phyloP scores from a whole-genome alignment of 2,888 invertebrate genomes.

The Diadromus collaris region DNA sequence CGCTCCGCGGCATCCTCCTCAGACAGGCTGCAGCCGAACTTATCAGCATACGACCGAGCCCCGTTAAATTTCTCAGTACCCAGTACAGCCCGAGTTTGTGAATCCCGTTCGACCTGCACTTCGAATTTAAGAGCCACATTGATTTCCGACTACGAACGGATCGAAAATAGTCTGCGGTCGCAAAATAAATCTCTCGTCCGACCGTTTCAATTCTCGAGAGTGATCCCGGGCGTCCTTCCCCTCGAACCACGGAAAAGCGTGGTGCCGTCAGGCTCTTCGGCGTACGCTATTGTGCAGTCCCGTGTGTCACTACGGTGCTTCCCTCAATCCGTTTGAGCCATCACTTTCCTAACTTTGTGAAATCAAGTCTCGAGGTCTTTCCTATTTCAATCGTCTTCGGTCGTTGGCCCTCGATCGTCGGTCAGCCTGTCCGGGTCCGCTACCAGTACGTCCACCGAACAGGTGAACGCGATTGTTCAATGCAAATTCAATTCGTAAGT shows the following conservation, averaged over 20 bases:
- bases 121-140: neutral
- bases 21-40: neutral
- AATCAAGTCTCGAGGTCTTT: conserved; percentile 22
- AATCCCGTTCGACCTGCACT: neutral
- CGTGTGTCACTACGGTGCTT: conserved; percentile 7
- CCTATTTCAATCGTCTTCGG: conserved; percentile 26
- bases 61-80: neutral
- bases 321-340: conserved; percentile 43
- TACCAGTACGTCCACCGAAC: conserved; percentile 28
- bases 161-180: neutral
- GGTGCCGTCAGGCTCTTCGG: conserved; percentile 14
- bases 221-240: neutral
- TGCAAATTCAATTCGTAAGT: conserved; percentile 76
- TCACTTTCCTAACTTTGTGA: conserved; percentile 42
- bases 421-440: neutral
- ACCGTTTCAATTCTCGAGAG: conserved; percentile 19
- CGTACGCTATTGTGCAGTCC: neutral
- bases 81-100: too few relatives aligned
- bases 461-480: conserved; percentile 71
- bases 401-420: conserved; percentile 2
- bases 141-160: neutral
- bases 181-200: conserved; percentile 13
- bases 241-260: neutral
- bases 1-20: conserved; percentile 34
- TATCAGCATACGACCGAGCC: neutral